These are phyloP conservation scores for Meriones psammophilus DNA, from an alignment of 2,797 vertebrate species.

Conservation along the genomic window DNA sequence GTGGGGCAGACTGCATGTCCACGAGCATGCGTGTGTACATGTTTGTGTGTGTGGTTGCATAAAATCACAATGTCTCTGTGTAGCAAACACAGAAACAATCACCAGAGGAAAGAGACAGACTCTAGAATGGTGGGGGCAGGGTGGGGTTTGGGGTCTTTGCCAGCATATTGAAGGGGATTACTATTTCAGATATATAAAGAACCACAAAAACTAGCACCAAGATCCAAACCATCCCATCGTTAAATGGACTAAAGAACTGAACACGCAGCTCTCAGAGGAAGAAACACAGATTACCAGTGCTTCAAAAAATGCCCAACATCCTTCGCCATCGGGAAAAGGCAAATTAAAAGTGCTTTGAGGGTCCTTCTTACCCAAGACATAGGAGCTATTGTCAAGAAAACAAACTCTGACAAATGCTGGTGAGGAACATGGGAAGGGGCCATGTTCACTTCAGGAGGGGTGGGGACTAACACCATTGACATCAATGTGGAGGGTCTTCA, in stretches of 20 bases:
- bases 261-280: background rate
- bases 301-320: background rate
- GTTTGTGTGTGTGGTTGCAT: background rate
- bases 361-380: background rate
- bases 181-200: background rate
- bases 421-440: background rate
- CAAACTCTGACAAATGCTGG: background rate
- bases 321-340: background rate
- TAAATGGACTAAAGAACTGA: background rate
- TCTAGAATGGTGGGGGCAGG: background rate
- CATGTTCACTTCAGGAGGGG: background rate
- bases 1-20: background rate
- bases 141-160: background rate
- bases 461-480: background rate
- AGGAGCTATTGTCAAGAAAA: background rate
- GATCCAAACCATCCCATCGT: background rate
- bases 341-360: background rate
- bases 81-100: background rate
- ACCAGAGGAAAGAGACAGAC: background rate
- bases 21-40: fast-evolving
- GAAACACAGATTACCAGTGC: no score
- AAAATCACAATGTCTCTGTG: background rate
- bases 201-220: background rate
- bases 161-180: background rate
- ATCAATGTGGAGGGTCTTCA: background rate